Conservation (phyloP, 2,888 invertebrate genomes). For the Acheta domesticus region DNA sequence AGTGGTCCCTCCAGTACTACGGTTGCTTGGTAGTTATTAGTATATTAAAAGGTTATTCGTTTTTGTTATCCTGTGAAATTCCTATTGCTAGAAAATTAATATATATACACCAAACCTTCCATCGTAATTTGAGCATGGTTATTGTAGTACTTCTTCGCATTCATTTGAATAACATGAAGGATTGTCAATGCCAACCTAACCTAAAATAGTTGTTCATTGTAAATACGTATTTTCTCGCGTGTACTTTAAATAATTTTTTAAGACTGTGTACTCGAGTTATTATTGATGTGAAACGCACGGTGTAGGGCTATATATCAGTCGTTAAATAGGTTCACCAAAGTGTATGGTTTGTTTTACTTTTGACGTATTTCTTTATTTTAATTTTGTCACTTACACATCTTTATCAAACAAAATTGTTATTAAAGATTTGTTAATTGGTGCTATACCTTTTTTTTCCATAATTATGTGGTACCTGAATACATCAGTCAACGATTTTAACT, state of each 20-base stretch:
- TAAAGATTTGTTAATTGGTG: too few species aligned
- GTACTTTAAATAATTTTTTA: not conserved
- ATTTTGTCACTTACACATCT: too few species aligned
- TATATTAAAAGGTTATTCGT: not conserved
- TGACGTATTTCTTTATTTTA: too few species aligned
- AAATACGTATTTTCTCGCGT: not conserved
- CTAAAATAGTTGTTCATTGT: not conserved
- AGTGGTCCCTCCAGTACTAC: not conserved
- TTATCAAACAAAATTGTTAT: too few species aligned
- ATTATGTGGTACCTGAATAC: too few species aligned
- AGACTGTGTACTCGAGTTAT: not conserved
- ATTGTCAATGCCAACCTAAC: not conserved
- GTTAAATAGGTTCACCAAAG: not conserved
- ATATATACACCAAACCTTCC: not conserved
- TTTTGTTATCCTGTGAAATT: not conserved
- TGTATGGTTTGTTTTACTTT: too few species aligned
- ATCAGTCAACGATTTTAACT: too few species aligned
- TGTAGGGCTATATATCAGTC: not conserved
- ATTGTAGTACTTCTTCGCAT: not conserved
- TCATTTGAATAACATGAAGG: constrained; percentile 4
- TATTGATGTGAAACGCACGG: not conserved
- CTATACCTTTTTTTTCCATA: too few species aligned
- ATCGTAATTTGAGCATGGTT: not conserved
- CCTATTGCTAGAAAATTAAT: not conserved
- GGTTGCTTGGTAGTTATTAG: not conserved